Evolutionary conservation across 2,888 invertebrate species (phyloP).

Genomic region (Gastrophysa polygoni): DNA sequence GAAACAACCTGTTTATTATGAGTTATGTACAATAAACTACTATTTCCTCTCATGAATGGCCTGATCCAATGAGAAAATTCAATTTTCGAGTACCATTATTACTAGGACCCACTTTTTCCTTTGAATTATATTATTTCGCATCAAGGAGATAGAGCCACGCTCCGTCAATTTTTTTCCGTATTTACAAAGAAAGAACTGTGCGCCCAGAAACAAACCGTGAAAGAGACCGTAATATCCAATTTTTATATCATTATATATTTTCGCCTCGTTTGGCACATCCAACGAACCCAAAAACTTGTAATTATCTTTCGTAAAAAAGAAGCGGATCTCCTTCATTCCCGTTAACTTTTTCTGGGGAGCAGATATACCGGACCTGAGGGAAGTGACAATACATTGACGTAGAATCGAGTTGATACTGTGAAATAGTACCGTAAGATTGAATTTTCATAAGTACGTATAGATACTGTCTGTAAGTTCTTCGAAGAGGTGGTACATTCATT

Average conservation of each 20-base stretch:
- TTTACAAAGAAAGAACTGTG: conserved; percentile 15
- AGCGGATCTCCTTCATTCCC: conserved; percentile 23
- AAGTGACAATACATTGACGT: too few species aligned
- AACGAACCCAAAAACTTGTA: conserved; percentile 31
- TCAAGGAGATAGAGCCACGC: conserved; percentile 1
- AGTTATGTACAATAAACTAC: too few species aligned
- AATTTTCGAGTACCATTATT: neutral
- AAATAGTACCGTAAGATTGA: too few species aligned
- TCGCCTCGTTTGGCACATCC: conserved; percentile 51
- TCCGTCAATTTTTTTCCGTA: conserved; percentile 11
- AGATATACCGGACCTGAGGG: too few species aligned
- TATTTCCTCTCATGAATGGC: too few species aligned
- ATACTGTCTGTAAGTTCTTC: too few species aligned
- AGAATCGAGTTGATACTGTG: too few species aligned
- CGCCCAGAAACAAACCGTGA: conserved; percentile 13
- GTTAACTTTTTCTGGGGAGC: conserved; percentile 29
- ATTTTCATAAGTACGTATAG: too few species aligned
- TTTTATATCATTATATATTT: conserved; percentile 53
- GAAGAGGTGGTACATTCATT: too few species aligned
- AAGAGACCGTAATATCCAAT: conserved; percentile 46
- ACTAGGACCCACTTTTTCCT: neutral
- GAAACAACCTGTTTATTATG: too few species aligned
- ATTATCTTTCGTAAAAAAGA: conserved; percentile 35
- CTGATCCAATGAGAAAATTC: neutral
- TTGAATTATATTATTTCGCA: neutral